Evolutionary conservation across 2,113 vertebrate species (phyloP), one percentile per base, ranked within the genome.

Genomic region (Smithornis capensis): DNA sequence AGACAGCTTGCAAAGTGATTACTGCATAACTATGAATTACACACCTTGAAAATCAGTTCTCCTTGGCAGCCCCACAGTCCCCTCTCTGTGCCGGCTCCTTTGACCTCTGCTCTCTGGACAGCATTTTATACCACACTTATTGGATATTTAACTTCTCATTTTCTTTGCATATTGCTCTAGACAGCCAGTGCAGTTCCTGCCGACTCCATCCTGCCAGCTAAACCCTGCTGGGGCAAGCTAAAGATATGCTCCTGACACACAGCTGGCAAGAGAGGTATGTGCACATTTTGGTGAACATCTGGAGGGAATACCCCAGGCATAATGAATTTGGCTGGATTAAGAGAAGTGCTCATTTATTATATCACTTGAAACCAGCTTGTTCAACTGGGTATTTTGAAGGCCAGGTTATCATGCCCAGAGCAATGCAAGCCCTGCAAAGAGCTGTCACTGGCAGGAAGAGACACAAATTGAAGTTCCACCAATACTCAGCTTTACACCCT

Each of bases 101-200:
- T 86, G 94, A 96, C 76, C 88, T 90, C 86, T 37, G 44, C 27
- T 92, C 92, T 83, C 96, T 83, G 71, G 79, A 74, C 68, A 74
- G 63, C 59, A 47, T 22, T 96, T 94, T 28, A 55, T 45, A 89
- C 47, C 29, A 38, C 47, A 40, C 42, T 94, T 85, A 90, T 1
- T 74, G 50, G 67, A 59, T 86, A 81, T 74, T 95, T 86, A 92
- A 62, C 83, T 93, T 93, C 70, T 70, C 76, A 25, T 92, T 96
- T 92, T 89, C 47, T 63, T 92, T 19, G 1, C 42, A 33, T 22
- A 7, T 35, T 45, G 45, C 88, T 88, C 63, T 64, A 88, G 63
- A 7, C 40, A 76, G 87, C 27, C 74, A 64, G 59, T 4, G 31
- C 67, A 57, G 75, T 7, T 92, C 85, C 69, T 76, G 68, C 85